phyloP scores from a whole-genome alignment of 2,113 vertebrate species.

The Macquaria australasica region DNA sequence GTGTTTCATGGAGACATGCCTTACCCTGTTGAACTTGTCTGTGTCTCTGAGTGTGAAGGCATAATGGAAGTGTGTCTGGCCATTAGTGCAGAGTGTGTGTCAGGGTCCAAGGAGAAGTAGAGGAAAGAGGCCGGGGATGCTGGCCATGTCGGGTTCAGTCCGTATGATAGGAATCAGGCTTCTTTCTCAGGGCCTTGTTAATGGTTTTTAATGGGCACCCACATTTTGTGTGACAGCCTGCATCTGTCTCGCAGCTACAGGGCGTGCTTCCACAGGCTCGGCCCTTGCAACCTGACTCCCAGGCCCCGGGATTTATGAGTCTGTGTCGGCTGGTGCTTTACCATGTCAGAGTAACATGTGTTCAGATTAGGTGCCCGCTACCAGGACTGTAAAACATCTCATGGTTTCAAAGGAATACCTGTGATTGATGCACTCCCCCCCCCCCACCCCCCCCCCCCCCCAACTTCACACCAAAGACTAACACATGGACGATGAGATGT shows the following conservation, averaged over 20 bases:
- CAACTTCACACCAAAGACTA: slow-evolving; percentile 1
- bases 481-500: slow-evolving; percentile 16
- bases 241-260: slow-evolving; percentile 66
- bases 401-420: slow-evolving; percentile 73
- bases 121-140: neutral
- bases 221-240: slow-evolving; percentile 67
- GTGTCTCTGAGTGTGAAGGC: slow-evolving; percentile 17
- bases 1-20: slow-evolving; percentile 60
- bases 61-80: slow-evolving; percentile 28
- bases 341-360: slow-evolving; percentile 72
- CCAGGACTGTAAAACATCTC: slow-evolving; percentile 74
- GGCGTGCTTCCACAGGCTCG: slow-evolving; percentile 62
- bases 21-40: slow-evolving; percentile 43
- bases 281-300: slow-evolving; percentile 70
- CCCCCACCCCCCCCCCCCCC: neutral
- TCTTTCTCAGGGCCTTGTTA: slow-evolving; percentile 66
- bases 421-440: slow-evolving; percentile 45
- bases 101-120: neutral
- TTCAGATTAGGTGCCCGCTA: slow-evolving; percentile 74
- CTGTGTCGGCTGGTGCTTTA: slow-evolving; percentile 63
- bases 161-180: slow-evolving; percentile 41
- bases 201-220: slow-evolving; percentile 79
- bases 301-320: slow-evolving; percentile 72
- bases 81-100: slow-evolving; percentile 13
- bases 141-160: slow-evolving; percentile 35